Evolutionary conservation across 1,140 invertebrate genomes (phyloP).

Genomic region (Eulimnadia texana): DNA sequence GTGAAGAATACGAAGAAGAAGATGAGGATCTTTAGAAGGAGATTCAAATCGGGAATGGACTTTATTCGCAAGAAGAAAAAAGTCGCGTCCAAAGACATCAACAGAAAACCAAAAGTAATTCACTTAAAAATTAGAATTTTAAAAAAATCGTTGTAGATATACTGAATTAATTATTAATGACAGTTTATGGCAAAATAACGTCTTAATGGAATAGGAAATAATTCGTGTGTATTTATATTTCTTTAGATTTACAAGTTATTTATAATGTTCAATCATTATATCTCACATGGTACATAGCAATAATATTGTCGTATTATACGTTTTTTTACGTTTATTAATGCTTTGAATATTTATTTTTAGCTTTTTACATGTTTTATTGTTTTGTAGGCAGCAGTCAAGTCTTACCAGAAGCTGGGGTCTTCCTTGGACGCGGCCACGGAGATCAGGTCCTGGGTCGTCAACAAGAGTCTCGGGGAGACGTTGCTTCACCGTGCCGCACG

Average conservation of each 20-base stretch:
- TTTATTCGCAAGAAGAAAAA: conserved; percentile 78
- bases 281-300: too few species aligned
- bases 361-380: too few species aligned
- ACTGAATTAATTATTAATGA: too few species aligned
- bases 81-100: conserved; percentile 17
- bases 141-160: too few species aligned
- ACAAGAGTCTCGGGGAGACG: conserved; percentile 85
- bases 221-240: too few species aligned
- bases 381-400: neutral
- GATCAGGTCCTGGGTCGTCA: conserved; percentile 78
- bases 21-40: conserved; percentile 37
- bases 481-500: conserved; percentile 75
- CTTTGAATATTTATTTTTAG: too few species aligned
- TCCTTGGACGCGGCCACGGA: conserved; percentile 39
- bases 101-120: neutral
- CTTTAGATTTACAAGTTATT: too few species aligned
- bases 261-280: too few species aligned
- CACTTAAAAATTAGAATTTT: neutral
- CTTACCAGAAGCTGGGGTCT: neutral
- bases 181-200: too few species aligned
- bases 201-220: too few species aligned
- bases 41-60: conserved; percentile 62
- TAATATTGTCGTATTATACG: too few species aligned
- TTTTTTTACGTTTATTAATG: too few species aligned
- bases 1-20: neutral